These are phyloP conservation scores for Xestia xanthographa DNA, from an alignment of 2,888 invertebrate genomes.

Conservation along the genomic window DNA sequence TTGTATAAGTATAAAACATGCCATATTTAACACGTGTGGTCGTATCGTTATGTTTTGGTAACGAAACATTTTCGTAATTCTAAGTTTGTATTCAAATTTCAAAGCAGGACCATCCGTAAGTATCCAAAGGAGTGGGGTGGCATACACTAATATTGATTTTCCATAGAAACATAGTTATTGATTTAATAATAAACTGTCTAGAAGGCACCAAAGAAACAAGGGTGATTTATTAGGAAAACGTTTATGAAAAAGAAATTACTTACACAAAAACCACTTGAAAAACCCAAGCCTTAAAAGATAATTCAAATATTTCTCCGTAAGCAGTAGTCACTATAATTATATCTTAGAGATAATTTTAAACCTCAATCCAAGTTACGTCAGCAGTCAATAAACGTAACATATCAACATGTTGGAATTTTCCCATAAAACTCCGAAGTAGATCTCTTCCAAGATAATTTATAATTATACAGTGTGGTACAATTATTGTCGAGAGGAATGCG, in stretches of 20 bases:
- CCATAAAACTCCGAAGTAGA: constrained; percentile 70
- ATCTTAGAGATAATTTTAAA: constrained; percentile 41
- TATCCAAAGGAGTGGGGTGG: not conserved
- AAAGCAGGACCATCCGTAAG: not conserved
- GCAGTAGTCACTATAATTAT: constrained; percentile 34
- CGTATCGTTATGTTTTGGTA: not conserved
- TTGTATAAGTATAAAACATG: constrained; percentile 42
- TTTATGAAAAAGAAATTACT: constrained; percentile 1
- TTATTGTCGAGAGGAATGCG: constrained; percentile 71
- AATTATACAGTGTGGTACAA: constrained; percentile 66
- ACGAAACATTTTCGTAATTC: constrained; percentile 14
- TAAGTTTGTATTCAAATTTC: constrained; percentile 3
- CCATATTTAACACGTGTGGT: constrained; percentile 54
- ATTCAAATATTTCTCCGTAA: constrained; percentile 39
- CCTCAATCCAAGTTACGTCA: constrained; percentile 55
- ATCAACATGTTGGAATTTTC: constrained; percentile 66
- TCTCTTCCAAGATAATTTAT: constrained; percentile 66
- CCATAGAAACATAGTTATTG: constrained; percentile 61
- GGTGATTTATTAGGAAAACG: not conserved
- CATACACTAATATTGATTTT: not conserved
- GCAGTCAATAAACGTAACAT: constrained; percentile 59
- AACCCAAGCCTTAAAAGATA: constrained; percentile 4
- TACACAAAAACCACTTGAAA: not conserved
- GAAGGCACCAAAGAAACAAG: not conserved
- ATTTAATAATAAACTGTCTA: constrained; percentile 46